Evolutionary conservation across 2,113 vertebrate species (phyloP).

Genomic region (Oreotrochilus melanogaster): DNA sequence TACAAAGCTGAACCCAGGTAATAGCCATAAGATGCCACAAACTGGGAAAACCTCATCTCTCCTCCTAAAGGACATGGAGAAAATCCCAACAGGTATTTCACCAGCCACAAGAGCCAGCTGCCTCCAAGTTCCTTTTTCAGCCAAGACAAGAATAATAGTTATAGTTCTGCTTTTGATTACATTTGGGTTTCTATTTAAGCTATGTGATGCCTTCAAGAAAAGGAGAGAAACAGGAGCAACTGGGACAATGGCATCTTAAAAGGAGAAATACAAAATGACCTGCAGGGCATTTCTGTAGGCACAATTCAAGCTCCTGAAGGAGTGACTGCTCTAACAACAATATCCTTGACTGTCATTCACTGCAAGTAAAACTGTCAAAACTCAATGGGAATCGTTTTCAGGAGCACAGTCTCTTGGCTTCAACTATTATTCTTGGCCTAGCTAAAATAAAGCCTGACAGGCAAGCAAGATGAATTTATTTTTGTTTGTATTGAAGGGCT

Average conservation of each 20-base stretch:
- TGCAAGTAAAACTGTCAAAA: slow-evolving; percentile 46
- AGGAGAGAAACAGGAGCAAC: neutral
- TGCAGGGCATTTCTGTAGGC: slow-evolving; percentile 45
- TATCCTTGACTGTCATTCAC: slow-evolving; percentile 24
- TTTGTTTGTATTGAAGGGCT: neutral
- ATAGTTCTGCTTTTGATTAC: neutral
- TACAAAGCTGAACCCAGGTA: neutral
- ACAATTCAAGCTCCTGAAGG: slow-evolving; percentile 53
- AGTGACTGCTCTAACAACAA: slow-evolving; percentile 59
- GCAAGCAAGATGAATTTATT: slow-evolving; percentile 21
- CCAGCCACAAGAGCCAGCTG: neutral
- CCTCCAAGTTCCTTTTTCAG: neutral
- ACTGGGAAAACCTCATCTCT: neutral
- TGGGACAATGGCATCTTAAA: slow-evolving; percentile 1
- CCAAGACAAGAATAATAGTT: neutral
- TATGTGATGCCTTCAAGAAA: neutral
- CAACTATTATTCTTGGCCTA: neutral
- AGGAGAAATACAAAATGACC: slow-evolving; percentile 1
- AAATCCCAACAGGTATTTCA: neutral
- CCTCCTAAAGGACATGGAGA: neutral
- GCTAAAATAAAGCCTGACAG: slow-evolving; percentile 28
- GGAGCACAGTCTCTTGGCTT: neutral
- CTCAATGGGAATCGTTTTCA: neutral
- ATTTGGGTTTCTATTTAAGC: neutral
- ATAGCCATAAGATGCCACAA: neutral